Conservation (phyloP, 2,888 invertebrate species). For the Xanthia icteritia region DNA sequence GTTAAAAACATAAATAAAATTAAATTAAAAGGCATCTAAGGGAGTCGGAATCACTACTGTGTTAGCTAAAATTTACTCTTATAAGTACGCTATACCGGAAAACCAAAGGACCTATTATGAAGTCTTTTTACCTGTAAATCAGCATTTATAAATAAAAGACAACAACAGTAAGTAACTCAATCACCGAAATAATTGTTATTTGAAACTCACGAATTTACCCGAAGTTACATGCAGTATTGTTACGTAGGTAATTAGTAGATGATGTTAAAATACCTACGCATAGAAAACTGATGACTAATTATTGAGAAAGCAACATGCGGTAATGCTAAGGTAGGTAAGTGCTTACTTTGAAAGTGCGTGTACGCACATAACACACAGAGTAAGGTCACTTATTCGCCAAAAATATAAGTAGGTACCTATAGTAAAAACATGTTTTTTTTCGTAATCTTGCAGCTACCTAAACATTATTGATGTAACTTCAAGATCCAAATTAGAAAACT, state of each 20-base stretch:
- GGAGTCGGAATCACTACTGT: not conserved
- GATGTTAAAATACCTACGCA: not conserved
- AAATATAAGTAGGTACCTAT: not conserved
- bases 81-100: not conserved
- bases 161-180: not conserved
- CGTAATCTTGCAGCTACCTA: not conserved
- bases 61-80: not conserved
- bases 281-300: constrained; percentile 28
- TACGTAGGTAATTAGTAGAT: not conserved
- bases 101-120: not conserved
- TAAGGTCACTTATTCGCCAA: not conserved
- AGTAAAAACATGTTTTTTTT: not conserved
- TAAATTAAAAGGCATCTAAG: too few relatives aligned
- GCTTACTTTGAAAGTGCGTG: constrained; percentile 16
- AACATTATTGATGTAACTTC: not conserved
- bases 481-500: constrained; percentile 30
- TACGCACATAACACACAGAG: not conserved
- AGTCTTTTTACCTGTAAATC: not conserved
- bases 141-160: not conserved
- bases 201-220: not conserved
- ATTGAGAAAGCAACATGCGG: constrained; percentile 12
- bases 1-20: not conserved
- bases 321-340: not conserved
- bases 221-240: constrained; percentile 1
- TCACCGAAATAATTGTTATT: not conserved